These are phyloP conservation scores for Rhabdomys pumilio DNA, from an alignment of 2,797 vertebrate genomes.

Conservation along the genomic window DNA sequence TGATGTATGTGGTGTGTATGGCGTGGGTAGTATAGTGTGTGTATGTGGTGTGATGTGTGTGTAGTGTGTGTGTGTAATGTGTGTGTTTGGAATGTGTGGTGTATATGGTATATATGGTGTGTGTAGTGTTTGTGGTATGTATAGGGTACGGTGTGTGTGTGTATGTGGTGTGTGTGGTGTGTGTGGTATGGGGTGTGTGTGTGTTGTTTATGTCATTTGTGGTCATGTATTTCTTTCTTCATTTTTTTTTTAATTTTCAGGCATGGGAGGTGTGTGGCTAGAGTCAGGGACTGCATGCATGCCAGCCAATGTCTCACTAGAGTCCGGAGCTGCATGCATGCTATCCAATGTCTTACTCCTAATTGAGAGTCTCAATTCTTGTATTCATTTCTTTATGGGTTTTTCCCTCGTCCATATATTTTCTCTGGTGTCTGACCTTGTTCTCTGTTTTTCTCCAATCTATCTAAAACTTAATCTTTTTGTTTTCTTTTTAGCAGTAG, in stretches of 20 bases:
- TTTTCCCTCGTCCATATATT: not conserved
- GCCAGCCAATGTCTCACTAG: too few species aligned
- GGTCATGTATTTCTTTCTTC: not conserved
- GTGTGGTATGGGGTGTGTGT: not conserved
- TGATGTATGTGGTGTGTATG: not conserved
- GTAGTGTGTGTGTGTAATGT: not conserved
- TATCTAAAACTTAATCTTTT: slow-evolving; percentile 13
- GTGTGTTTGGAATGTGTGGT: not conserved
- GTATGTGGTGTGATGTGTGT: not conserved
- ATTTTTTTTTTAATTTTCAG: not conserved
- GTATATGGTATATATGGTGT: not conserved
- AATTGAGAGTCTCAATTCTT: not conserved
- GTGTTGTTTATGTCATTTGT: not conserved
- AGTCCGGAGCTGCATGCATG: too few species aligned
- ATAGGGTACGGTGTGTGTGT: not conserved
- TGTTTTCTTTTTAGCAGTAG: not conserved
- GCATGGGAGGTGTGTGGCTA: not conserved
- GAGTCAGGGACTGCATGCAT: too few species aligned
- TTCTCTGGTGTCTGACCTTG: not conserved
- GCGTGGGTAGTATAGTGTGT: not conserved
- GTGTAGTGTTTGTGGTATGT: too few species aligned
- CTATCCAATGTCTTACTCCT: not conserved
- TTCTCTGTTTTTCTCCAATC: not conserved
- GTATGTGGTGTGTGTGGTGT: not conserved
- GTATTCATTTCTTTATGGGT: not conserved